phyloP scores from a whole-genome alignment of 2,113 vertebrate genomes.

The Scortum barcoo region DNA sequence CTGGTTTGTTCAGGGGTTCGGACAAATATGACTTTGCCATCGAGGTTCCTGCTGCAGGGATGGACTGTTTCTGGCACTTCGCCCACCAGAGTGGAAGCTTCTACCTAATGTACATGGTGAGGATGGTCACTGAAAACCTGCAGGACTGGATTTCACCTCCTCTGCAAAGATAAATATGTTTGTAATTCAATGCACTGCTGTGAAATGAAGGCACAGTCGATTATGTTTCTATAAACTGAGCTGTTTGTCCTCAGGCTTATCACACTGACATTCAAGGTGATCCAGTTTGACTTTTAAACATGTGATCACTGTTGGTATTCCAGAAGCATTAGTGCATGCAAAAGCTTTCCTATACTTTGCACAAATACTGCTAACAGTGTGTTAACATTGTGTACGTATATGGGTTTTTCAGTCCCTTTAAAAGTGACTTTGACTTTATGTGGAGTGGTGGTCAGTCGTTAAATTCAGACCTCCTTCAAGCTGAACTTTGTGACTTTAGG shows the following conservation, averaged over 20 bases:
- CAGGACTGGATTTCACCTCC: not conserved
- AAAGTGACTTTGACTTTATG: not conserved
- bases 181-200: not conserved
- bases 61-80: constrained; percentile 64
- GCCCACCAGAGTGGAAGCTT: constrained; percentile 55
- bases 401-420: not conserved
- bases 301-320: not conserved
- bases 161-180: not conserved
- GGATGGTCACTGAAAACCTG: not conserved
- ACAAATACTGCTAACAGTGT: not conserved
- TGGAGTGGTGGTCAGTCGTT: not conserved
- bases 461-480: not conserved
- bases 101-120: constrained; percentile 56
- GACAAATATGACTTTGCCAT: constrained; percentile 52
- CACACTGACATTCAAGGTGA: constrained; percentile 22
- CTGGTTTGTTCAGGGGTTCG: constrained; percentile 30
- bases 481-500: too few species aligned
- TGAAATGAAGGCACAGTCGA: too few species aligned
- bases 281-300: not conserved
- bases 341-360: not conserved
- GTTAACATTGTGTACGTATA: too few species aligned
- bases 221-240: not conserved
- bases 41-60: constrained; percentile 16
- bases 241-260: not conserved
- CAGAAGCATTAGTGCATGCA: too few species aligned